These are phyloP conservation scores for Anoncus sp. DNA, from an alignment of 2,888 invertebrate species.

Conservation along the genomic window DNA sequence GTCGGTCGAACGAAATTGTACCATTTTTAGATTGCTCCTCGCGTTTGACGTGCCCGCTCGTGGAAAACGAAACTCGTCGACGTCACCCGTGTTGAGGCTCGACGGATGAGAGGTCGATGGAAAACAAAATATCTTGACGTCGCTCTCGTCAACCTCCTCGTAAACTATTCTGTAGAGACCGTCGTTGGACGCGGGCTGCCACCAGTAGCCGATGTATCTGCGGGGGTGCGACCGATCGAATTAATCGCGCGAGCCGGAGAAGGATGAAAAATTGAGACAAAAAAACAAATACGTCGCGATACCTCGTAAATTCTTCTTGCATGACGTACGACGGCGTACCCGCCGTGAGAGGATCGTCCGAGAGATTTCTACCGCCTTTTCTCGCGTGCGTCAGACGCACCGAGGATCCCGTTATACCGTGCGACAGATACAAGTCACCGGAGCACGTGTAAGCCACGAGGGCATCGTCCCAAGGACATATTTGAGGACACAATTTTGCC, in stretches of 20 bases:
- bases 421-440: constrained; percentile 96
- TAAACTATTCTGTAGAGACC: constrained; percentile 92
- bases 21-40: constrained; percentile 93
- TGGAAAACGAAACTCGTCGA: constrained; percentile 95
- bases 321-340: constrained; percentile 99
- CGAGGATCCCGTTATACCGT: constrained; percentile 88
- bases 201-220: constrained; percentile 98
- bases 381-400: constrained; percentile 89
- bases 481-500: constrained; percentile 91
- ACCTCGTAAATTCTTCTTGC: constrained; percentile 95
- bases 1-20: constrained; percentile 89
- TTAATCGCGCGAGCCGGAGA: neutral
- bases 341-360: constrained; percentile 94
- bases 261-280: neutral
- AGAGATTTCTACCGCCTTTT: constrained; percentile 87
- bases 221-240: constrained; percentile 18
- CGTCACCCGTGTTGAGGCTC: constrained; percentile 90
- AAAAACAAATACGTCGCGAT: neutral
- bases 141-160: constrained; percentile 94
- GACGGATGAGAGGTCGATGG: constrained; percentile 87
- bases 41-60: constrained; percentile 96
- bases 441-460: constrained; percentile 96
- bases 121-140: constrained; percentile 96
- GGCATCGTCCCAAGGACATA: constrained; percentile 91
- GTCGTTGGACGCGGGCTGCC: constrained; percentile 93